A percentile compares a stretch with the other conserved stretches of the same genome.
These are phyloP conservation scores for Leucoma salicis DNA, from an alignment of 2,888 invertebrate genomes.

Conservation along the genomic window DNA sequence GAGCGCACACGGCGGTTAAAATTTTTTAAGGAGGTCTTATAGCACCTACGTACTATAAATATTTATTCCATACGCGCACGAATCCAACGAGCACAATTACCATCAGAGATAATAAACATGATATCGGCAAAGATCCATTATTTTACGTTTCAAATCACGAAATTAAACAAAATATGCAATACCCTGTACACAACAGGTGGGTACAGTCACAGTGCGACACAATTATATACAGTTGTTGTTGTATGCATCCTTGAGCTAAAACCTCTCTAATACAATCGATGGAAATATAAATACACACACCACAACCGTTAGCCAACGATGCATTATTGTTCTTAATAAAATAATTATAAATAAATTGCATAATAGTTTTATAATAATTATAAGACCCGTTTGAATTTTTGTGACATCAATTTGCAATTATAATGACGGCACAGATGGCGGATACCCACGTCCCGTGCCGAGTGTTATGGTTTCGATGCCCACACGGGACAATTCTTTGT, in stretches of 20 bases:
- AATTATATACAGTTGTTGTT: conserved; percentile 26
- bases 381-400: conserved; percentile 6
- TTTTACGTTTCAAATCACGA: no score
- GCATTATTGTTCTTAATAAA: conserved; percentile 19
- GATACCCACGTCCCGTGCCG: no score
- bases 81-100: no score
- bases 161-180: conserved; percentile 12
- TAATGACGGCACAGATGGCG: no score
- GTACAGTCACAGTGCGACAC: conserved; percentile 34
- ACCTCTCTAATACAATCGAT: conserved; percentile 51
- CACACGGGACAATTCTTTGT: no score
- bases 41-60: no score
- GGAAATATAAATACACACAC: conserved; percentile 36
- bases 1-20: no score
- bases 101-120: no score
- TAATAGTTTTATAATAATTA: background rate
- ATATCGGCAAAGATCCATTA: no score
- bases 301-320: conserved; percentile 32
- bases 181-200: conserved; percentile 16
- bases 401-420: background rate
- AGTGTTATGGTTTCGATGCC: no score
- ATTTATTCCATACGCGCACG: no score
- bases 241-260: conserved; percentile 39
- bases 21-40: no score
- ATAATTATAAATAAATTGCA: conserved; percentile 3